Evolutionary conservation across 2,888 invertebrate species (phyloP).

Genomic region (Cenopis cana): DNA sequence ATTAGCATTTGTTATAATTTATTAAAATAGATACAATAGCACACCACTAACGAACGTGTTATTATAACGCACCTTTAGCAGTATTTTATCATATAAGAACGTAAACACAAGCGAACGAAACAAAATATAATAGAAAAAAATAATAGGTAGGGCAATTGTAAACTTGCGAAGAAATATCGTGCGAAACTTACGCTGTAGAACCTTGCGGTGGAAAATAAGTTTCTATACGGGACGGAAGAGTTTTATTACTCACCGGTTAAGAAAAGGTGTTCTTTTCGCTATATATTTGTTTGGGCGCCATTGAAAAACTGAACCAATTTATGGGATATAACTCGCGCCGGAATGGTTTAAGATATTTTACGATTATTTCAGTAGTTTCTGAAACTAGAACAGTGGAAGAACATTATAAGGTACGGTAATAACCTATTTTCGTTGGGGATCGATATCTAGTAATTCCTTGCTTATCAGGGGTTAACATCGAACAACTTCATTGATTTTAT

Average conservation of each 20-base stretch:
- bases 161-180: constrained; percentile 39
- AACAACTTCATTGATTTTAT: too few relatives aligned
- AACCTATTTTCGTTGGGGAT: neutral
- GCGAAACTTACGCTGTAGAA: constrained; percentile 36
- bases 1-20: too few relatives aligned
- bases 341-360: neutral
- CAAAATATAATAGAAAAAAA: constrained; percentile 28
- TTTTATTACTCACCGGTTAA: constrained; percentile 37
- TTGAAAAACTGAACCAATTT: constrained; percentile 40
- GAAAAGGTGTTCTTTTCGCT: constrained; percentile 29
- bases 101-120: constrained; percentile 9
- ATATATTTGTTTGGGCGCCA: constrained; percentile 32
- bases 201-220: constrained; percentile 40
- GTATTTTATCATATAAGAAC: neutral
- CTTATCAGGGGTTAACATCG: neutral
- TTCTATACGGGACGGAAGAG: constrained; percentile 30
- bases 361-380: neutral
- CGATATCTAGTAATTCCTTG: neutral
- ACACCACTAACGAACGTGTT: too few relatives aligned
- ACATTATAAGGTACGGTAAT: neutral
- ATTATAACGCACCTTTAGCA: neutral
- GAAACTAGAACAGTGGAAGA: neutral
- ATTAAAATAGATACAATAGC: too few relatives aligned
- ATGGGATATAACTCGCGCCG: constrained; percentile 21
- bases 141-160: constrained; percentile 26